These are phyloP conservation scores for Nycticorax nycticorax DNA, from an alignment of 2,113 vertebrate species.

Conservation along the genomic window DNA sequence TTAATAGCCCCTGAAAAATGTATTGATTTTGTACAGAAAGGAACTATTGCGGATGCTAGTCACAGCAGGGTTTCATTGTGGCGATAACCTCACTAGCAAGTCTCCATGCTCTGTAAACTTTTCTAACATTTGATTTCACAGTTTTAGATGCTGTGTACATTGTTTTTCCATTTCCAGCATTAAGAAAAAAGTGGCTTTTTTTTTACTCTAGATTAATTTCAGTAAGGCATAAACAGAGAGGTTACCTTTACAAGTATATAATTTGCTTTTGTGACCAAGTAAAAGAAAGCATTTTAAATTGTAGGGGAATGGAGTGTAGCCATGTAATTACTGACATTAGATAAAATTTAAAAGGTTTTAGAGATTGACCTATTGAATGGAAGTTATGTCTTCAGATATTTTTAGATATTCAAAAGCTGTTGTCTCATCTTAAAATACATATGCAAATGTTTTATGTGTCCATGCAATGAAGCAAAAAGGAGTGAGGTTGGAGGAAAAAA, in stretches of 20 bases:
- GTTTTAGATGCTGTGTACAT: background rate
- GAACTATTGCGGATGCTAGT: background rate
- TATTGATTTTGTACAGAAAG: background rate
- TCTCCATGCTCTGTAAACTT: background rate
- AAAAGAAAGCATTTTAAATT: background rate
- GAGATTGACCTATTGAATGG: background rate
- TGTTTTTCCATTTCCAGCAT: background rate
- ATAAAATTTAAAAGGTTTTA: background rate
- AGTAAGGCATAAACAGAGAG: background rate
- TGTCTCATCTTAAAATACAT: background rate
- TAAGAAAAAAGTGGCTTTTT: background rate
- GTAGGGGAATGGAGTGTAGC: background rate
- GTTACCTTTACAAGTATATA: background rate
- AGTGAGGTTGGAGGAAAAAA: background rate
- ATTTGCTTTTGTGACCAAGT: background rate
- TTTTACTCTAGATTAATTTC: background rate
- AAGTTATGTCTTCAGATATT: background rate
- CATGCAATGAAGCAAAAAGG: background rate
- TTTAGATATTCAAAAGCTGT: background rate
- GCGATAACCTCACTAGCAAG: background rate
- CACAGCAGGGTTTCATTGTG: background rate
- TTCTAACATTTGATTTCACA: background rate
- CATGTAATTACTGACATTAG: background rate
- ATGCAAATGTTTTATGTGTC: background rate
- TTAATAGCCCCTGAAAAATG: background rate